Evolutionary conservation across 2,797 vertebrate species (phyloP).

Genomic region (Australoheros facetus): DNA sequence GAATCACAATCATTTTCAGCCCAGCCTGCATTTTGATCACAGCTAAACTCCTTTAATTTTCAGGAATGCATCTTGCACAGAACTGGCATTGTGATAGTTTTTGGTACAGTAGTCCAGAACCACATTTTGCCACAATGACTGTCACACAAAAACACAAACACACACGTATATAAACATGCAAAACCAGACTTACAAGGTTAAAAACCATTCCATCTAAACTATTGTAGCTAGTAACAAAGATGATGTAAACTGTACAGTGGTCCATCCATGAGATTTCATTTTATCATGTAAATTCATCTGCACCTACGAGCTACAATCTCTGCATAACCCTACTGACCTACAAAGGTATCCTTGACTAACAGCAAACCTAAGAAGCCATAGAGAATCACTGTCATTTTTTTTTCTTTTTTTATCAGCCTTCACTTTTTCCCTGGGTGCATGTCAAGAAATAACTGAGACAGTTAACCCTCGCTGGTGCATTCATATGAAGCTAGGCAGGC

Average conservation of each 20-base stretch:
- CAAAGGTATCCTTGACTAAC: conserved; percentile 43
- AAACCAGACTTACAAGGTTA: neutral
- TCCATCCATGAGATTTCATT: conserved; percentile 12
- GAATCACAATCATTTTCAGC: neutral
- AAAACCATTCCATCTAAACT: neutral
- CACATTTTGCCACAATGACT: neutral
- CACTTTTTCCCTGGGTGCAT: conserved; percentile 59
- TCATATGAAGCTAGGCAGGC: conserved; percentile 26
- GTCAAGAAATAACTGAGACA: conserved; percentile 73
- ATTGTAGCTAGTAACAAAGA: conserved; percentile 15
- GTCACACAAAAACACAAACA: no score
- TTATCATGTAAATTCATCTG: conserved; percentile 38
- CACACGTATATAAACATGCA: neutral
- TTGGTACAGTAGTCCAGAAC: neutral
- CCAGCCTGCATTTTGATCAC: neutral
- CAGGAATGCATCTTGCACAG: neutral
- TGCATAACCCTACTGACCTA: conserved; percentile 41
- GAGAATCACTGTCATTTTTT: conserved; percentile 46
- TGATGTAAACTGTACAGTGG: neutral
- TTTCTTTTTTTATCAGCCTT: conserved; percentile 21
- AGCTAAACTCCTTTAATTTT: neutral
- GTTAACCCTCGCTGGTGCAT: conserved; percentile 43
- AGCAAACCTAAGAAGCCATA: conserved; percentile 44
- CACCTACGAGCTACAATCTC: neutral
- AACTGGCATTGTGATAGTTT: neutral